A percentile compares a stretch with the other conserved stretches of the same genome.
Conservation (phyloP, 2,888 invertebrate genomes). For the Steromphala cineraria region DNA sequence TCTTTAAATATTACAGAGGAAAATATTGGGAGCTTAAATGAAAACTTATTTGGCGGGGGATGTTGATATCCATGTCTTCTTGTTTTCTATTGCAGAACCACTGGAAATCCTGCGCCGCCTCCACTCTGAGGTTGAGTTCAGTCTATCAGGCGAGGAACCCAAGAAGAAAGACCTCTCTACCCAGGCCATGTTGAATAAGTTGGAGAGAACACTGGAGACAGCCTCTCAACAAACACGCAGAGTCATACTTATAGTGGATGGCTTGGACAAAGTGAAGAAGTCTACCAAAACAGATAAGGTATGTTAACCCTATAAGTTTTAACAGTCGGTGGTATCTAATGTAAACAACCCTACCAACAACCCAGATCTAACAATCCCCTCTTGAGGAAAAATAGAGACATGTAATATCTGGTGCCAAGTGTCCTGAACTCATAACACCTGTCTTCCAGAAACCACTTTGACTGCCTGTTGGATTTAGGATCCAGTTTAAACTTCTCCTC, state of each 20-base stretch:
- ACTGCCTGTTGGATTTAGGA: no score
- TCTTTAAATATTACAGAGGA: no score
- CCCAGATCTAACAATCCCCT: no score
- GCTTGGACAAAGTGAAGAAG: conserved; percentile 49
- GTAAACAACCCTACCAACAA: no score
- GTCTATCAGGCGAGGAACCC: background rate
- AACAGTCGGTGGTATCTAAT: no score
- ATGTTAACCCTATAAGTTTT: no score
- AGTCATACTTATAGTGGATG: conserved; percentile 52
- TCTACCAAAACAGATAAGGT: conserved; percentile 54
- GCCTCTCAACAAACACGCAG: conserved; percentile 37
- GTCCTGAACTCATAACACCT: no score
- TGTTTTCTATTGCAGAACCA: background rate
- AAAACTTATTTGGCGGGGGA: background rate
- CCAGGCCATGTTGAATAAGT: conserved; percentile 31
- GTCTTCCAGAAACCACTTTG: no score
- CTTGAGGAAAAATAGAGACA: no score
- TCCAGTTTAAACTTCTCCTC: no score
- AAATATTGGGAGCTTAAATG: no score
- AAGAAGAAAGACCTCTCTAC: background rate
- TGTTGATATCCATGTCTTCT: background rate
- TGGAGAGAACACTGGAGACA: conserved; percentile 33
- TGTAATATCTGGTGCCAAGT: no score
- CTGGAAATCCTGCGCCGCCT: conserved; percentile 8
- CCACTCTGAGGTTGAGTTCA: background rate